Conservation (phyloP, 2,797 vertebrate species). For the Catostomus latipinnis region DNA sequence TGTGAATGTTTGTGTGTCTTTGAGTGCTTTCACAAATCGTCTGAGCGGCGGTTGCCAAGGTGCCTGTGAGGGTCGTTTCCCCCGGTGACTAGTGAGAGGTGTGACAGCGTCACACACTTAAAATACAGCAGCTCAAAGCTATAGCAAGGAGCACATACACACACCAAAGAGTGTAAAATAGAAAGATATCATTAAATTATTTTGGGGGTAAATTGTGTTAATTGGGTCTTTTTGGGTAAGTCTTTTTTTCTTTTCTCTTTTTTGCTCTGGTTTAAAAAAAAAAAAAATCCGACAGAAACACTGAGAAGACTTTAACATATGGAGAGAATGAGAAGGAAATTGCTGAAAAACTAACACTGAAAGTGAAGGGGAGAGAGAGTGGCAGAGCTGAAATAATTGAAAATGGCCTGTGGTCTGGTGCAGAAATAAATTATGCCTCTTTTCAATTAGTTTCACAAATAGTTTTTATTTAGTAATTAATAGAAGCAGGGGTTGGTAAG, state of each 20-base stretch:
- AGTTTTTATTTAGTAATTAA: conserved; percentile 88
- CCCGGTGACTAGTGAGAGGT: conserved; percentile 69
- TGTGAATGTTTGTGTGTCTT: conserved; percentile 43
- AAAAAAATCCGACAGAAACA: not conserved
- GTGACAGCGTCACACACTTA: conserved; percentile 56
- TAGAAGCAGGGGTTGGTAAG: conserved; percentile 78
- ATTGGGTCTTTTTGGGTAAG: no score
- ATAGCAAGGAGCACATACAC: conserved; percentile 35
- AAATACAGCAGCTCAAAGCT: conserved; percentile 58
- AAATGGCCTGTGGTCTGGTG: conserved; percentile 79
- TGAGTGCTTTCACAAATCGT: conserved; percentile 67
- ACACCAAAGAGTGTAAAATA: not conserved
- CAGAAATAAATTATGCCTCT: conserved; percentile 81
- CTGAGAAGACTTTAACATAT: not conserved
- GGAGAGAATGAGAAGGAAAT: conserved; percentile 16
- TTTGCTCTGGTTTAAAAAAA: not conserved
- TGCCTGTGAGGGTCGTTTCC: conserved; percentile 72
- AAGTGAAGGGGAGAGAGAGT: conserved; percentile 48
- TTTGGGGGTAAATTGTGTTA: not conserved
- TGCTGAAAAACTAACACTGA: not conserved
- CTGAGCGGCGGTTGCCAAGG: conserved; percentile 69
- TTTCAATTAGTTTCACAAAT: conserved; percentile 87
- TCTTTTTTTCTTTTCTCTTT: not conserved
- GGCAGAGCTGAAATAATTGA: conserved; percentile 76
- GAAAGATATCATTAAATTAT: not conserved